Base-by-base conservation (phyloP, 2,888 invertebrate genomes). In the Dromius quadrimaculatus region DNA sequence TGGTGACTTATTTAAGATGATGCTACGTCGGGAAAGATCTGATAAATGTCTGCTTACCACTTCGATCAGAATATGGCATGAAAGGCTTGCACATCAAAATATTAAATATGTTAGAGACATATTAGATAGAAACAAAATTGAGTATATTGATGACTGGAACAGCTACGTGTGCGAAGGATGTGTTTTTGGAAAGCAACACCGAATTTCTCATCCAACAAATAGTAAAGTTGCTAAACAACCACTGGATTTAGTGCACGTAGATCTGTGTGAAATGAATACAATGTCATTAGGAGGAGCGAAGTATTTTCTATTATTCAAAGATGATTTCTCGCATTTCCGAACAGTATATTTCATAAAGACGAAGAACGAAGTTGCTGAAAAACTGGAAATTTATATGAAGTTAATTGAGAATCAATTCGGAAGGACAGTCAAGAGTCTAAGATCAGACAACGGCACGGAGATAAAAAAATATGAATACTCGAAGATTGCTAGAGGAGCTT, bases 381-480 rank as follows among this genome's bases (percentile, higher is more conserved):
- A 73, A 72, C 59, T 76, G 15, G 59, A 74, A 3, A 62, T 22
- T 11, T 78, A 72, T 36, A 8, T 77, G 20, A 76, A 74, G 32
- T n/a, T 76, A 57, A 76, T 77, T 0, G 75, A 78, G 72, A 78
- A 77, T 74, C 78, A 78, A 73, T 76, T 77, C 72, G 73, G 68
- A 0, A 75, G 68, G 57, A 76, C 68, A n/a, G 71, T 76, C 0
- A 76, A 76, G 59, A 19, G 28, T 36, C 5, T 74, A 54, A 75
- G 50, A 66, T 76, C 75, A 19, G 76, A 78, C 63, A 77, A 78
- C 73, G 77, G 76, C 1, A 75, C 74, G 2, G 77, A 79, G 73
- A 77, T 78, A 0, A 76, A 76, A n/a, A 64, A 78, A 79, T 72
- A 20, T 34, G 0, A 66, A 72, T 1, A 74, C 72, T 0, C 72